Base-by-base conservation (phyloP, 1,140 invertebrate species). In the Antheraea pernyi region DNA sequence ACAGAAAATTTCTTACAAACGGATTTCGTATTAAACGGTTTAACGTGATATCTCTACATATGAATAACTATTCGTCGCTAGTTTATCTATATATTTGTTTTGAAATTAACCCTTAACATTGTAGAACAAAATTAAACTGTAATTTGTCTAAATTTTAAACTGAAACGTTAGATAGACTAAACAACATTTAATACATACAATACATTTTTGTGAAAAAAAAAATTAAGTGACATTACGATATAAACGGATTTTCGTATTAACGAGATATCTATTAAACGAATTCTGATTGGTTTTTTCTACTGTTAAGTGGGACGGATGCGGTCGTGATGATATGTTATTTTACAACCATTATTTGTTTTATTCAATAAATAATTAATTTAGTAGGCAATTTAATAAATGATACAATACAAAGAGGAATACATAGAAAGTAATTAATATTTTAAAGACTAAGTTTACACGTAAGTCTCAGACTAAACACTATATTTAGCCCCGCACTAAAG, bases 331-430 rank as follows among this genome's bases (percentile, higher is more conserved):
- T 63, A 63, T 63, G 61, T 61, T 5, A 30, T 37, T 8, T 37
- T 63, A 63, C 61, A 63, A 63, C 61, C 22, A 63, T 63, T 36
- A n/a, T 37, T 37, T 63, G 16, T 7, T 53, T 0, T 16, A 53
- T 13, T 53, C 16, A 53, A 53, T 53, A 53, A 53, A 53, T 53
- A 53, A 53, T 13, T 13, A 53, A 16, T 42, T 7, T 9, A 42
- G 0, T 3, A 7, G 39, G 22, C 22, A 30, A 30, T 30, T 1
- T 3, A 42, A 42, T 42, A 42, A 4, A 8, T 42, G 7, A 42
- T 42, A 30, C 1, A 30, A 30, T 30, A 30, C 4, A 30, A 0
- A 42, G 39, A 42, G 39, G 7, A 42, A 11, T 42, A 42, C 11
- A 42, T 11, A 42, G 11, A 42, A 42, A 2, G 7, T 3, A 3